Percentiles rank a stretch among this genome's conserved stretches.
These are phyloP conservation scores for Ammospiza maritima DNA, from an alignment of 2,797 vertebrate species.

Conservation along the genomic window DNA sequence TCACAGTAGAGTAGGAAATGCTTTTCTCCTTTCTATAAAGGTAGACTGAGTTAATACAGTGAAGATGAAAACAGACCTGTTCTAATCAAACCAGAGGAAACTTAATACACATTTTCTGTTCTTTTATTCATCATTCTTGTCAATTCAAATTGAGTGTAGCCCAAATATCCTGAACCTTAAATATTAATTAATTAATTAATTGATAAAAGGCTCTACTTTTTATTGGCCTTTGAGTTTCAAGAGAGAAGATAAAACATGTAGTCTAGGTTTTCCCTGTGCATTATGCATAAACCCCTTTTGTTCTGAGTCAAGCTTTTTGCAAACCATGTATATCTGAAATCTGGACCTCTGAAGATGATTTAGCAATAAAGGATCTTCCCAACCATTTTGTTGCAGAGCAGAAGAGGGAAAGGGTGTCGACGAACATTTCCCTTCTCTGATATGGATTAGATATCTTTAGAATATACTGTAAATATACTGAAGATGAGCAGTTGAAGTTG, in stretches of 20 bases:
- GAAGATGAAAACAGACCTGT: neutral
- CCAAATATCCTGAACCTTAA: neutral
- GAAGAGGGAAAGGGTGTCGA: neutral
- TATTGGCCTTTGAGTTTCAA: neutral
- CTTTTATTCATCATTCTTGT: neutral
- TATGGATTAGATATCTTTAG: neutral
- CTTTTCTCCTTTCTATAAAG: neutral
- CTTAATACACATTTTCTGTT: neutral
- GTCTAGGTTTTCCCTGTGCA: neutral
- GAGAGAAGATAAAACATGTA: neutral
- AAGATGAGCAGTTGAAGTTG: neutral
- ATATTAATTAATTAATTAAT: neutral
- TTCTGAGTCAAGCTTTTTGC: neutral
- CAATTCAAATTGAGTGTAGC: neutral
- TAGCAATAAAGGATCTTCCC: neutral
- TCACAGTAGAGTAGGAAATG: neutral
- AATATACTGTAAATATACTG: neutral
- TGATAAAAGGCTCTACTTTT: neutral
- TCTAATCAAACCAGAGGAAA: neutral
- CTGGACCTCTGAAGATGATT: neutral
- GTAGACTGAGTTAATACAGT: neutral
- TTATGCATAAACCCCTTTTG: neutral
- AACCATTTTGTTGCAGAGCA: neutral
- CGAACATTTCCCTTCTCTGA: neutral
- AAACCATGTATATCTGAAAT: fast-evolving